A percentile compares a stretch with the other conserved stretches of the same genome.
phyloP scores from a whole-genome alignment of 2,888 invertebrate genomes.

The Euclidia mi region DNA sequence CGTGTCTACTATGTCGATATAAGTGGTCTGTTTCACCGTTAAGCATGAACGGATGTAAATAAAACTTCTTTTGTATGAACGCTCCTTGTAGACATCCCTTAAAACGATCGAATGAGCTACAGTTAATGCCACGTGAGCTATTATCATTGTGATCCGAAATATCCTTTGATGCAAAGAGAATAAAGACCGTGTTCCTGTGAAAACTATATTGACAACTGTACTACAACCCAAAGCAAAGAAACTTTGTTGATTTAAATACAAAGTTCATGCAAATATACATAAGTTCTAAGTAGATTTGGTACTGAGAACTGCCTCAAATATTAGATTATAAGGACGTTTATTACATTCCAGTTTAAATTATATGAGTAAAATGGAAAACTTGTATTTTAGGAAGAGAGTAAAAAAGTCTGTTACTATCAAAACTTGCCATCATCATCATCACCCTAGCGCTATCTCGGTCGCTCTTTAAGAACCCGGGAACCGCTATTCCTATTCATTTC shows the following conservation, averaged over 20 bases:
- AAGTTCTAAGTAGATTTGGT: constrained; percentile 20
- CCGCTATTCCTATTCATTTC: no score
- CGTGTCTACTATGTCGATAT: no score
- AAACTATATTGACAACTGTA: constrained; percentile 7
- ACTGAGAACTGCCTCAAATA: constrained; percentile 11
- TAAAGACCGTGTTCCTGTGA: constrained; percentile 10
- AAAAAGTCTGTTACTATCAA: no score
- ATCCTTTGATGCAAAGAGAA: neutral
- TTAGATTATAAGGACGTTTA: neutral
- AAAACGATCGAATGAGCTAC: constrained; percentile 8
- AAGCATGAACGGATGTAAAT: neutral
- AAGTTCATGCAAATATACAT: constrained; percentile 34
- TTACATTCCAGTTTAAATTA: no score
- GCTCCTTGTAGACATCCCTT: constrained; percentile 2
- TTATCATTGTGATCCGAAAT: neutral
- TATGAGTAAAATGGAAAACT: no score
- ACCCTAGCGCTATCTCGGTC: no score
- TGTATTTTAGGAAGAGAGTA: no score
- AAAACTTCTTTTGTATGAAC: neutral
- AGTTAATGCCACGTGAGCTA: neutral
- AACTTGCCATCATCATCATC: no score
- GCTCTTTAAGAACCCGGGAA: no score
- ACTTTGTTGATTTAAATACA: constrained; percentile 38
- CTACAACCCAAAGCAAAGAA: constrained; percentile 27
- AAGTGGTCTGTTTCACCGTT: no score